Base-by-base conservation (phyloP, 1,140 invertebrate genomes). In the Ostrea edulis region DNA sequence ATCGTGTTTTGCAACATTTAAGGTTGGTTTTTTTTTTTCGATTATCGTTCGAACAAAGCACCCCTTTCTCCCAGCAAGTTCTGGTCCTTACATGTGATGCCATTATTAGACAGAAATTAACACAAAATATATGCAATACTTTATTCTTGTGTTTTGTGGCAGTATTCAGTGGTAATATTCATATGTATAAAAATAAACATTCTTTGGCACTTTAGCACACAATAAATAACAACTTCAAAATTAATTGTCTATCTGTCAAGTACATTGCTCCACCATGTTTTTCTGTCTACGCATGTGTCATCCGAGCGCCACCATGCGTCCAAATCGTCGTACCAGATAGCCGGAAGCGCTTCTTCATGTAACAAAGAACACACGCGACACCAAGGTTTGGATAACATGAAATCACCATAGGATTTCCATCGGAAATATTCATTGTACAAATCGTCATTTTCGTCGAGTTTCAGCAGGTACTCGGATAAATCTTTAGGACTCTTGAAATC, bases 401-500 rank as follows among this genome's bases (percentile, higher is more conserved):
- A 91, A 12, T 85, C 52, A 5, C 93, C 93, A 11, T 92, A 87
- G 3, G 90, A 89, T 86, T 93, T 94, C 95, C 94, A 95, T 55
- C 82, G 85, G 85, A 95, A 95, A 87, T 94, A 95, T 83, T 93
- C 91, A 82, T 92, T 93, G 87, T 95, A 95, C 22, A 93, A 89
- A 0, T 89, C 71, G 25, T 93, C 93, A 82, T 94, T 91, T 54
- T 89, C 82, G 62, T 92, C 92, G 12, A 95, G 89, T 71, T 96
- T 96, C 86, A 97, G 96, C n/a, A 99, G 95, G 95, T 98, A 99
- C 7, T 97, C 96, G 2, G 98, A 98, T 35, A 99, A 95, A 90
- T 98, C 97, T 91, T 97, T 96, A 0, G 98, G 97, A 3, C 97
- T 97, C 7, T 96, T 96, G 94, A 99, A 99, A 93, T 99, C 98